A percentile compares a stretch with the other conserved stretches of the same genome.
Conservation (phyloP, 2,113 vertebrate genomes). For the Lonchura striata region DNA sequence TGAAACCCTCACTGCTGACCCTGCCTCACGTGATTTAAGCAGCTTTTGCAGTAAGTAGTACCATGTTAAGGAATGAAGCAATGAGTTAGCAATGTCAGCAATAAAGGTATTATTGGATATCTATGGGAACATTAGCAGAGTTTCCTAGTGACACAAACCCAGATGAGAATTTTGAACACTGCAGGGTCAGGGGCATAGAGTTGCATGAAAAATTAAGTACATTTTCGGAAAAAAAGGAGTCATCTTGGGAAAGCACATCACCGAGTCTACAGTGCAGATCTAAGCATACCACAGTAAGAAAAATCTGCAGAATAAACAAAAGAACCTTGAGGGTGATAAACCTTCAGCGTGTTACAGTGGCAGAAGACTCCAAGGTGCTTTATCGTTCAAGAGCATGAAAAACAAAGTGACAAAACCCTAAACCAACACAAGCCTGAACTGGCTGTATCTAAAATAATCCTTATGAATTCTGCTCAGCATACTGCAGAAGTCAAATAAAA, state of each 20-base stretch:
- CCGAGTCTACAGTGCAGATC: background rate
- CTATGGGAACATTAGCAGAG: background rate
- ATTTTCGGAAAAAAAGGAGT: background rate
- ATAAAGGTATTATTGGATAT: background rate
- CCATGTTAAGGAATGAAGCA: background rate
- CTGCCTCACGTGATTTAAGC: background rate
- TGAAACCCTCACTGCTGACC: background rate
- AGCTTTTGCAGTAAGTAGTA: background rate
- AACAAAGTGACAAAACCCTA: background rate
- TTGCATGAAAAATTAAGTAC: background rate
- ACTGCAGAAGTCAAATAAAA: background rate
- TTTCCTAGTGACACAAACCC: background rate
- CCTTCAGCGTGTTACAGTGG: rapidly evolving
- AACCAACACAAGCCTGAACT: background rate
- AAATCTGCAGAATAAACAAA: background rate
- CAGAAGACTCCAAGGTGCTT: rapidly evolving
- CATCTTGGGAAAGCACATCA: background rate
- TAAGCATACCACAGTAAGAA: background rate
- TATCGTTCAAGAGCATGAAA: background rate
- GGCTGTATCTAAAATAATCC: background rate
- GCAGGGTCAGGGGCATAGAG: background rate
- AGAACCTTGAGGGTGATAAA: background rate
- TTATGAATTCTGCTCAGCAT: background rate
- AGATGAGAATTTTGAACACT: background rate
- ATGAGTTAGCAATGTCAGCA: background rate